Evolutionary conservation across 2,113 vertebrate genomes (phyloP).

Genomic region (Scytalopus superciliaris): DNA sequence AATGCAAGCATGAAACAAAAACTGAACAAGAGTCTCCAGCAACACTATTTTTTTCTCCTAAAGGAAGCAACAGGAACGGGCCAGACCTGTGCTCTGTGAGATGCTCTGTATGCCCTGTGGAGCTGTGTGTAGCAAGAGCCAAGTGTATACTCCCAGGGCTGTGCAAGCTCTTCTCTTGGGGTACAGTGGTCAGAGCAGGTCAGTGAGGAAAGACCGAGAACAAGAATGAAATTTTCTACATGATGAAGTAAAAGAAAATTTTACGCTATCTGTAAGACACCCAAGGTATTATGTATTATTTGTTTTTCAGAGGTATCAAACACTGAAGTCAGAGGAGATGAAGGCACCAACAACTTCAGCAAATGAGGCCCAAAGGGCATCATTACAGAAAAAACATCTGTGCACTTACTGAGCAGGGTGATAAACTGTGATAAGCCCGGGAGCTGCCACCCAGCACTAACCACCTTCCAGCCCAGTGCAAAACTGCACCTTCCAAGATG

Average conservation of each 20-base stretch:
- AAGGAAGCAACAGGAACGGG: background rate
- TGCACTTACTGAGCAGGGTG: background rate
- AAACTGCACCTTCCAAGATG: background rate
- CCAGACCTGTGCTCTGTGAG: background rate
- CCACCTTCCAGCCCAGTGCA: rapidly evolving
- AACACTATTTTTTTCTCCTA: background rate
- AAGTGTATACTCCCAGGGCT: rapidly evolving
- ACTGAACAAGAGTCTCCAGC: background rate
- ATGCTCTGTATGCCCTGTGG: rapidly evolving
- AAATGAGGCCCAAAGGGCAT: slow-evolving; percentile 35
- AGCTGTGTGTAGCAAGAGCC: background rate
- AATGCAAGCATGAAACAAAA: background rate
- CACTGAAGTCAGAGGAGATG: background rate
- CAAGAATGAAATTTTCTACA: background rate
- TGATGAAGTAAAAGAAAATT: background rate
- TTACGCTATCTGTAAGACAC: background rate
- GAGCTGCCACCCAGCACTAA: background rate
- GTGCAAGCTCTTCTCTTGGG: background rate
- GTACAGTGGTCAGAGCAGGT: background rate
- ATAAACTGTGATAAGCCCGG: background rate
- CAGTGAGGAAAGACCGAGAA: background rate
- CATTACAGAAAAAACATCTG: background rate
- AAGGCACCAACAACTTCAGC: background rate
- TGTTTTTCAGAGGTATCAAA: background rate
- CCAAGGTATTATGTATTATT: background rate